Evolutionary conservation across 1,140 invertebrate species (phyloP), one percentile per base, ranked within the genome.

Genomic region (Ephestia elutella): DNA sequence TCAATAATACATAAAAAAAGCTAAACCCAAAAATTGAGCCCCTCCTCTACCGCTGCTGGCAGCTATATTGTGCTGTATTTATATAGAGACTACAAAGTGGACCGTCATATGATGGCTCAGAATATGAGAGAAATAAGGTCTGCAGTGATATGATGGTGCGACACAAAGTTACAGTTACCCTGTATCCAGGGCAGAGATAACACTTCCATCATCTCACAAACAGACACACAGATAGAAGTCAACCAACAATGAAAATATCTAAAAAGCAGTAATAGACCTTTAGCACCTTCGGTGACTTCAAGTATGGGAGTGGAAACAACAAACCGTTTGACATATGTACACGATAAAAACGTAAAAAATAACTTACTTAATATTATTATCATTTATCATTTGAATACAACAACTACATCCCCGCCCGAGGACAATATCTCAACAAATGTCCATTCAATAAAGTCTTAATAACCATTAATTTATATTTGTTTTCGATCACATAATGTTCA

Each of bases 331-430:
- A 74, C 75, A 78, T 80, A 84, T 89, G 81, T 83, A 85, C 82
- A 86, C 78, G 74, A 81, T 89, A 89, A 82, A 88, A 88, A 88
- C 83, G 86, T 88, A 86, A 88, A 87, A 88, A 88, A 88, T 87
- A 88, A 88, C 86, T 87, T 88, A 88, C 83, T 88, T 88, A 86
- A 87, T 85, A 88, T 88, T 88, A 88, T 86, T 86, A 87, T 86
- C 82, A 71, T 83, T 80, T 86, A 83, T 82, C 75, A 82, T 87
- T 87, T 78, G 84, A 85, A 84, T 87, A 86, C 86, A 88, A 88
- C 86, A 88, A 88, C 86, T 88, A 87, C 80, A 79, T 78, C 80
- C 86, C 68, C 78, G 66, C 70, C 55, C 62, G 79, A 85, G 84
- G 84, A 83, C 75, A 82, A 85, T 79, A 84, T 82, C 65, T 85